Base-by-base conservation (phyloP, 1,140 invertebrate species). In the Tetramorium alpestre region DNA sequence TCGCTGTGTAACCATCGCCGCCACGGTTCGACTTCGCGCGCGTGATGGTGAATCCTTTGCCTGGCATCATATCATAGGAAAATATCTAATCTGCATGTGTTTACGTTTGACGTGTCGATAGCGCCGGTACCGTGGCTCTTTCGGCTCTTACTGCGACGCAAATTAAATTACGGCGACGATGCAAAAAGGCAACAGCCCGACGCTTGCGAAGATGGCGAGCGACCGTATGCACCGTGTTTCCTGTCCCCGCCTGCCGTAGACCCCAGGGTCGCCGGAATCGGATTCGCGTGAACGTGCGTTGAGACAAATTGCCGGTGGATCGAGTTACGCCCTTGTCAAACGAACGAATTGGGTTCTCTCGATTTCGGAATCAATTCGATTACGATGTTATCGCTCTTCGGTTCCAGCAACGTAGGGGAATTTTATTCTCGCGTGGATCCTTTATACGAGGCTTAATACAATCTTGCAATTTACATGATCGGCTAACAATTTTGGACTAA, bases 31-130 rank as follows among this genome's bases (percentile, higher is more conserved):
- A 65, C 72, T 87, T 75, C 22, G 75, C 44, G 73, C 49, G 47
- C 54, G 28, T 80, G 62, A 33, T 78, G 58, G 67, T 90, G 89
- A 72, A 92, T 93, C 93, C 93, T 94, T 94, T 93, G 89, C 76
- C 88, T n/a, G 38, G 62, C 91, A 88, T 85, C 91, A 80, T 89
- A 91, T 93, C 91, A 87, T 90, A 91, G 86, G 92, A 93, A 94
- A 93, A 94, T 89, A 93, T 93, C 90, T 93, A 94, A 94, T 94
- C 91, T 94, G 93, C 94, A 94, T 94, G 92, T 89, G 91, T 93
- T 94, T 94, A 92, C 89, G 89, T 94, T 92, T 94, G 89, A 93
- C 90, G 87, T 87, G 91, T 89, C 91, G 92, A 93, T 93, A 93
- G 38, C 38, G 60, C 25, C 25, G 38, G 54, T 54, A 25, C 65